These are phyloP conservation scores for Chrysomela aeneicollis DNA, from an alignment of 2,888 invertebrate species.

Conservation along the genomic window DNA sequence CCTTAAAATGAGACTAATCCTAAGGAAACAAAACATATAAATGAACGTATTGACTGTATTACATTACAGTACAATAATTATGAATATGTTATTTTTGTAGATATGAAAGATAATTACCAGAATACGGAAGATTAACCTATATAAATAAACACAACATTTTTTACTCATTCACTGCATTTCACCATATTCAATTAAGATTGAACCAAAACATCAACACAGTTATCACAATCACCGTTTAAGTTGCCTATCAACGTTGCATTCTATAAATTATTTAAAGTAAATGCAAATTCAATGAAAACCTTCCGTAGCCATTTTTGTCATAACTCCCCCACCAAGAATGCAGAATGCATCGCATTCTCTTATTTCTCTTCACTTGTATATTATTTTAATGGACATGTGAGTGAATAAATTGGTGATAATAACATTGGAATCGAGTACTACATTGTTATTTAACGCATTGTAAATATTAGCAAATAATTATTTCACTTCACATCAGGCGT, in stretches of 20 bases:
- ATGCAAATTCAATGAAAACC: slow-evolving; percentile 56
- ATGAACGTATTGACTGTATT: background rate
- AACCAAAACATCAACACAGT: slow-evolving; percentile 33
- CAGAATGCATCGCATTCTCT: slow-evolving; percentile 3
- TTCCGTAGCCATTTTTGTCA: slow-evolving; percentile 60
- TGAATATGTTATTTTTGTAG: slow-evolving; percentile 22
- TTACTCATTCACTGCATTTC: slow-evolving; percentile 20
- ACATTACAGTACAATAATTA: background rate
- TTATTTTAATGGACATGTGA: background rate
- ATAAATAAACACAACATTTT: slow-evolving; percentile 51
- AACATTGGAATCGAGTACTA: too few relatives aligned
- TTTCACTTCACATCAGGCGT: background rate
- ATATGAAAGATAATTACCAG: slow-evolving; percentile 33
- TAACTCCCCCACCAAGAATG: slow-evolving; percentile 57
- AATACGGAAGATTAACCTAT: slow-evolving; percentile 58
- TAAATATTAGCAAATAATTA: background rate
- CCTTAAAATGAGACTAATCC: background rate
- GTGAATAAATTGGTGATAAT: too few relatives aligned
- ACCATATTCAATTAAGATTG: slow-evolving; percentile 17
- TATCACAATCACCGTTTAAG: slow-evolving; percentile 49
- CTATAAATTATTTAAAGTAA: slow-evolving; percentile 54
- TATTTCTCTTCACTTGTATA: background rate
- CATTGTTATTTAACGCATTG: background rate
- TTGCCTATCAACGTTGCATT: slow-evolving; percentile 51
- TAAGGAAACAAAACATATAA: background rate